Evolutionary conservation across 2,113 vertebrate genomes (phyloP), one percentile per base, ranked within the genome.

Genomic region (Glaucidium brasilianum): DNA sequence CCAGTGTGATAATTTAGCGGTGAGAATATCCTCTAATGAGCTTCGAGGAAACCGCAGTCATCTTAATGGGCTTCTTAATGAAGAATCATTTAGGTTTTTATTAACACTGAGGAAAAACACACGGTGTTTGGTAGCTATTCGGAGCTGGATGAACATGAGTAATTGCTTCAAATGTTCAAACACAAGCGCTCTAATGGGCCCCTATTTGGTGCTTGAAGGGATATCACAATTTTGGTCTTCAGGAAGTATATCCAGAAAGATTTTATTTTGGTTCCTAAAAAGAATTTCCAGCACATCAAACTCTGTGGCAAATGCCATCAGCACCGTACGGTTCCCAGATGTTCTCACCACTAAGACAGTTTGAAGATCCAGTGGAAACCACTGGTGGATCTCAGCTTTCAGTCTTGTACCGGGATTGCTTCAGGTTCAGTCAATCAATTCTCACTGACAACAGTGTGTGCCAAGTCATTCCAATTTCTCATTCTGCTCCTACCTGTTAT

Each of bases 31-130:
- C 55, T 67, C 95, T 98, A 98, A 98, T 96, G 98, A 98, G 96
- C 92, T 97, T 97, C n/a, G 62, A 97, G 96, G 97, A 97, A 98
- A 96, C 97, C 83, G 97, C 97, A 96, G 92, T 97, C 53, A 55
- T 97, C 97, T 98, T 98, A 98, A 98, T 97, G 97, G 97, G 96
- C 96, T 97, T 76, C 97, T 98, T 98, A 98, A 98, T 98, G 97
- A 98, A 98, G 98, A 98, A 98, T 98, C 98, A 97, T 97, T 98
- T 98, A 83, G 74, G 93, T 62, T 98, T 98, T 98, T 98, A 98
- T 98, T 98, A 98, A 98, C 92, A 81, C 82, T 69, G 97, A 97
- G 89, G 90, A 97, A 98, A 97, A 97, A 96, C 97, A 97, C 96
- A 95, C 66, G 86, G 90, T 96, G 94, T 95, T 96, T 95, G 89